These are phyloP conservation scores for Elysia crispata DNA, from an alignment of 2,888 invertebrate species.

Conservation along the genomic window DNA sequence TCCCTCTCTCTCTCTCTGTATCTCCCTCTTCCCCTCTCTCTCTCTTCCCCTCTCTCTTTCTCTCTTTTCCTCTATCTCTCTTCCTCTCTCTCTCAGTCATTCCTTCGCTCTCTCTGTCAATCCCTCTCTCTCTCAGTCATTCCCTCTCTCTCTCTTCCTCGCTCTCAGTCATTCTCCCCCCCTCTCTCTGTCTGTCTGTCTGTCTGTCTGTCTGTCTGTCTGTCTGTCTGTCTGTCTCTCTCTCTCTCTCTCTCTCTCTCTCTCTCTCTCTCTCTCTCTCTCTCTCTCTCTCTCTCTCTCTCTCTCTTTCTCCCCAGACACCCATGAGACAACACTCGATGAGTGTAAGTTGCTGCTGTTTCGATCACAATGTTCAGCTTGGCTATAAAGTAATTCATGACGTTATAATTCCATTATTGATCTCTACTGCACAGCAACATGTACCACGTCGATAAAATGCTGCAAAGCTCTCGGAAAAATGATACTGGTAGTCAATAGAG, in stretches of 20 bases:
- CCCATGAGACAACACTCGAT: neutral
- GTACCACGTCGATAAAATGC: no score
- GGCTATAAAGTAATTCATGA: no score
- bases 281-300: neutral
- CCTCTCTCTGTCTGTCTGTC: neutral
- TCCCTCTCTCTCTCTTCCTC: neutral
- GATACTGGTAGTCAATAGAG: no score
- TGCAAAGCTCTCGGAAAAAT: no score
- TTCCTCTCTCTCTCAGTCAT: slow-evolving; percentile 43
- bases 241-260: neutral
- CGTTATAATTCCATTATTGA: no score
- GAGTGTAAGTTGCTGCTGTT: no score
- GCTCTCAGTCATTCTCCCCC: slow-evolving; percentile 5
- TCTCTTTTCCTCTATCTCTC: slow-evolving; percentile 35
- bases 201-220: neutral
- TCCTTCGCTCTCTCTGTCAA: slow-evolving; percentile 12
- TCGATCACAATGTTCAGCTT: no score
- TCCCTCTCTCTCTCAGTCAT: slow-evolving; percentile 1
- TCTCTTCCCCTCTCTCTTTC: slow-evolving; percentile 47
- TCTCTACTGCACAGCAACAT: no score
- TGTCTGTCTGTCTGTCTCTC: slow-evolving; percentile 18
- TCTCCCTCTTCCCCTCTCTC: slow-evolving; percentile 34
- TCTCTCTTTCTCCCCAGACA: neutral
- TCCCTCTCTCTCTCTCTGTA: slow-evolving; percentile 18
- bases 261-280: neutral